Evolutionary conservation across 2,797 vertebrate genomes (phyloP).

Genomic region (Urocyon cinereoargenteus): DNA sequence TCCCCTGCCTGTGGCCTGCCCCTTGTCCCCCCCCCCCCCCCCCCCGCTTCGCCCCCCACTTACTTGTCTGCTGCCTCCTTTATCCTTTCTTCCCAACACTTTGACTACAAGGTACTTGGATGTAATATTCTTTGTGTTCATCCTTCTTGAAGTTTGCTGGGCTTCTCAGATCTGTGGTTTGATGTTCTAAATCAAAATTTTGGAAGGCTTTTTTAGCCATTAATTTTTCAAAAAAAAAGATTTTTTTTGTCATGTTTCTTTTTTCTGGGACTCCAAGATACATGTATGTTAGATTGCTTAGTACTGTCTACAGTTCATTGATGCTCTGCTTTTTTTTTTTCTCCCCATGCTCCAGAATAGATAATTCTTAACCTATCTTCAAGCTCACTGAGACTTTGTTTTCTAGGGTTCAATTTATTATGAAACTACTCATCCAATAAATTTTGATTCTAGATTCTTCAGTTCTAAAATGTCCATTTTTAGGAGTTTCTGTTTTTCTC

Average conservation of each 20-base stretch:
- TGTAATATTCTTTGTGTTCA: background rate
- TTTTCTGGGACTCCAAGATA: background rate
- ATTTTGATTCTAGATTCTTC: background rate
- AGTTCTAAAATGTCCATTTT: background rate
- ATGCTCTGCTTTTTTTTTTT: background rate
- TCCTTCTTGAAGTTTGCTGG: background rate
- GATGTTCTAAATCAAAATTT: background rate
- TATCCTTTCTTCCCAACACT: background rate
- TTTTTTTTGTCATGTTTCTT: background rate
- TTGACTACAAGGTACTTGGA: background rate
- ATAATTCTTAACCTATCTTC: background rate
- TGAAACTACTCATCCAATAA: background rate
- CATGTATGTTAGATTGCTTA: background rate
- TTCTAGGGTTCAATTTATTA: background rate
- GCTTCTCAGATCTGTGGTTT: background rate
- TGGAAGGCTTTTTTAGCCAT: background rate
- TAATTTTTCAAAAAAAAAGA: background rate
- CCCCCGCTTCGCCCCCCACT: background rate
- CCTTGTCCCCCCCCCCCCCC: background rate
- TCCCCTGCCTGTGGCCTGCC: background rate
- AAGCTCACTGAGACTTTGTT: background rate
- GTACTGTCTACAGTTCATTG: background rate
- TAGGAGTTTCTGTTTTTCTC: background rate
- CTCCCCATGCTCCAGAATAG: background rate
- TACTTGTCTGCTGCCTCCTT: background rate